phyloP scores from a whole-genome alignment of 2,888 invertebrate genomes.

The Ceriagrion tenellum region DNA sequence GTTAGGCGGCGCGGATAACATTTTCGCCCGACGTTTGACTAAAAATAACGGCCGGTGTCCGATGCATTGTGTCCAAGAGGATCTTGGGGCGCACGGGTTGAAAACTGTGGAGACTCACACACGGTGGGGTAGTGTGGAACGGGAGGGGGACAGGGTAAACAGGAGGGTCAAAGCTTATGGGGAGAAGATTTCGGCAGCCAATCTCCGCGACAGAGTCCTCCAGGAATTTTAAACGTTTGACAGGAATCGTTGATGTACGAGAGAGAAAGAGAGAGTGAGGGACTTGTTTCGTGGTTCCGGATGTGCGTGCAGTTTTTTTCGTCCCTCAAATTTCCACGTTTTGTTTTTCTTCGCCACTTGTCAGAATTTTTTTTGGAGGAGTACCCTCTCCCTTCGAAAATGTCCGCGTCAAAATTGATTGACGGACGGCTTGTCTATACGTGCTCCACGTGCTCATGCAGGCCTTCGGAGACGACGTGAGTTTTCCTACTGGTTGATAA shows the following conservation, averaged over 20 bases:
- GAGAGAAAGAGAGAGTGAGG: neutral
- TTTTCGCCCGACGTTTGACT: neutral
- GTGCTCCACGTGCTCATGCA: neutral
- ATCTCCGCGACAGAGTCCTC: neutral
- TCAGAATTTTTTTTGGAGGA: neutral
- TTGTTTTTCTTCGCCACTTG: neutral
- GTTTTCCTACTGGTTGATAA: neutral
- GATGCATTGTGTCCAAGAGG: neutral
- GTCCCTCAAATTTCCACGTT: neutral
- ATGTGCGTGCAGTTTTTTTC: neutral
- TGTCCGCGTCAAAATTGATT: slow-evolving; percentile 20
- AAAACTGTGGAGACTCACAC: neutral
- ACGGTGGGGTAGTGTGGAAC: no score
- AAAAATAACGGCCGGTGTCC: slow-evolving; percentile 1
- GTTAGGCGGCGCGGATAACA: neutral
- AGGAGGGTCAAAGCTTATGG: neutral
- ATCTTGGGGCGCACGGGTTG: neutral
- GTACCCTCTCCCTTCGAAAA: neutral
- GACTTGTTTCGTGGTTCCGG: neutral
- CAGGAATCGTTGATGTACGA: neutral
- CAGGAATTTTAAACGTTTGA: slow-evolving; percentile 12
- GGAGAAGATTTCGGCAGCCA: neutral
- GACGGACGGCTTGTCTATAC: slow-evolving; percentile 23
- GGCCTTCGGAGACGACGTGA: neutral
- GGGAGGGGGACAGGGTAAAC: neutral